Evolutionary conservation across 2,797 vertebrate species (phyloP), one percentile per base, ranked within the genome.

Genomic region (Heteromormyrus szaboi): DNA sequence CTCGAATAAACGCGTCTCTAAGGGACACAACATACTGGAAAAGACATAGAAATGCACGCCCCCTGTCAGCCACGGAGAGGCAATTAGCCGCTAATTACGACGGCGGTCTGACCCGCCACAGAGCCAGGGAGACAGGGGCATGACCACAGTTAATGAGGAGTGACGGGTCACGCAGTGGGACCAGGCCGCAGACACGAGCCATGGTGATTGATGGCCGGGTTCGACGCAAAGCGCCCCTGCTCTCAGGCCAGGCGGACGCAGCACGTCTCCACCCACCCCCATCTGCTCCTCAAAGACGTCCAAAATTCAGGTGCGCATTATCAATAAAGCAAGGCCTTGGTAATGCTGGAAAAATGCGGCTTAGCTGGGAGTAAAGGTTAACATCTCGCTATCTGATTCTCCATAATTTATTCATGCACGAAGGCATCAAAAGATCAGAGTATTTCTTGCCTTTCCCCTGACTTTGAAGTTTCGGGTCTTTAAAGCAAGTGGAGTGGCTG

Each of bases 341-440:
- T 85, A n/a, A 48, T 65, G 44, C 48, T 88, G 76, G 53, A 88
- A 19, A 54, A 88, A 54, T 33, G 19, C 11, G 5, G 19, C 56
- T 62, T 88, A 46, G 46, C n/a, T 5, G n/a, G 41, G 72, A 84
- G 53, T 33, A 76, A 53, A 88, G 87, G 68, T 22, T 88, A 88
- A 50, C 22, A 25, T 46, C 19, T 51, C 7, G 22, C 72, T 59
- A 46, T 56, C 88, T 83, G 53, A 59, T 88, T 51, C 54, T 59
- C 11, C 37, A 22, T 62, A 51, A 88, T 59, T 59, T 83, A 83
- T 88, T 37, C 54, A 41, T 53, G 56, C 53, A 59, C 1, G 6
- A 62, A n/a, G 14, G 51, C 44, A 88, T 44, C 9, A 46, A 33
- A 53, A 88, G 87, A 68, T 48, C 17, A 46, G 25, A 88, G 87